These are phyloP conservation scores for Zhuqinia jingwanae DNA, from an alignment of 2,888 invertebrate species.

Conservation along the genomic window DNA sequence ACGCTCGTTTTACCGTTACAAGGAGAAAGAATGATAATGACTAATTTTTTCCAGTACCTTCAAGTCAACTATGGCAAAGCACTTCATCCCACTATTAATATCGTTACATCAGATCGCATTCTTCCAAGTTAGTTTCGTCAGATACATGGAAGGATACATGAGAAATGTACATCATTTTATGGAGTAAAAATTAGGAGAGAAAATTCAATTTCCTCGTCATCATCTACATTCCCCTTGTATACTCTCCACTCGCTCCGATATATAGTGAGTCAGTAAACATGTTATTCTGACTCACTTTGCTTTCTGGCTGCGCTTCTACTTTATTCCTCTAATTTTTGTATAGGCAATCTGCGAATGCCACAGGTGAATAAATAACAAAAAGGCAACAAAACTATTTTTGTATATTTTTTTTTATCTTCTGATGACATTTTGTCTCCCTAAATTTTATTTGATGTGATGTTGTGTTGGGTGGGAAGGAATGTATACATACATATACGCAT, in stretches of 20 bases:
- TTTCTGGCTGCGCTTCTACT: no score
- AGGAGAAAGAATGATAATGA: conserved; percentile 53
- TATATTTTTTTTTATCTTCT: conserved; percentile 13
- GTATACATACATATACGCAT: no score
- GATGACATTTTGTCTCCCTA: conserved; percentile 10
- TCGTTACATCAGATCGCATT: neutral
- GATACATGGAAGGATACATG: neutral
- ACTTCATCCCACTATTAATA: neutral
- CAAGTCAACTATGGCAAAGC: conserved; percentile 13
- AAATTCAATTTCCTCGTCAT: conserved; percentile 58
- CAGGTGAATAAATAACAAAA: conserved; percentile 26
- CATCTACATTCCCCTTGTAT: conserved; percentile 1
- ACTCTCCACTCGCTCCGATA: neutral
- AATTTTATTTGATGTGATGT: no score
- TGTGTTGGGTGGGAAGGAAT: no score
- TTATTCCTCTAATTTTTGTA: no score
- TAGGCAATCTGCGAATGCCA: conserved; percentile 29
- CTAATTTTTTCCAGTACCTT: conserved; percentile 26
- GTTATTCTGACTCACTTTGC: no score
- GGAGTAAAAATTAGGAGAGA: conserved; percentile 35
- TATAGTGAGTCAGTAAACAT: no score
- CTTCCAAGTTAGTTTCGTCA: conserved; percentile 33
- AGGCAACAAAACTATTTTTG: neutral
- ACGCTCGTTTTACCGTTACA: no score
- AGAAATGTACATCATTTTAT: neutral